Evolutionary conservation across 35 echinoderm and acorn worm genomes (phyloP).

Genomic region (Lytechinus variegatus): DNA sequence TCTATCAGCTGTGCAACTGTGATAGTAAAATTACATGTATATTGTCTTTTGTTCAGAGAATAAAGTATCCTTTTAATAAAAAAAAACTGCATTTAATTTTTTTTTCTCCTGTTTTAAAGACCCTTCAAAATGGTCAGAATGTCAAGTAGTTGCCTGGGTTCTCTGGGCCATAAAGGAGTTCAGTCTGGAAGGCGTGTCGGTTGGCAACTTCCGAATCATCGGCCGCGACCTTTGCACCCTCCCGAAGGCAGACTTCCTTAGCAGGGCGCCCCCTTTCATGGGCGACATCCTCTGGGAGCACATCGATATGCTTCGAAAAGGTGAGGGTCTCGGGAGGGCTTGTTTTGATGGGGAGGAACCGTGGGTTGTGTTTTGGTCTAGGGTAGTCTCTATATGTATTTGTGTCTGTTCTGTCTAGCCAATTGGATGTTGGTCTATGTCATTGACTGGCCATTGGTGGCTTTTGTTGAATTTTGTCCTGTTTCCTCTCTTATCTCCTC

Average conservation of each 20-base stretch:
- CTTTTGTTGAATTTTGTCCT: not conserved
- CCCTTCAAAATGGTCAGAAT: slow-evolving; percentile 82
- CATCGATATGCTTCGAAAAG: slow-evolving; percentile 97
- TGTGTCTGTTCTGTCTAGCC: not conserved
- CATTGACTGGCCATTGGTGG: not conserved
- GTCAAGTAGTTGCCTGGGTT: slow-evolving; percentile 91
- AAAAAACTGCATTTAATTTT: too few relatives aligned
- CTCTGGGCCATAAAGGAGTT: slow-evolving; percentile 96
- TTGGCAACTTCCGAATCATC: slow-evolving; percentile 77
- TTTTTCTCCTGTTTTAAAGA: slow-evolving; percentile 42
- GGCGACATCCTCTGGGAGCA: slow-evolving; percentile 99
- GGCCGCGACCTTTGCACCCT: slow-evolving; percentile 85
- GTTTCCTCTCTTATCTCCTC: not conserved
- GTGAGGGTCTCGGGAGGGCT: slow-evolving; percentile 38
- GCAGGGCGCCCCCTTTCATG: slow-evolving; percentile 92
- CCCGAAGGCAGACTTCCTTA: slow-evolving; percentile 85
- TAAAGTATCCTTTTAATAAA: too few relatives aligned
- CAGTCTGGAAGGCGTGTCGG: slow-evolving; percentile 88
- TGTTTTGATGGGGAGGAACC: not conserved
- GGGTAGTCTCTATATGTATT: not conserved
- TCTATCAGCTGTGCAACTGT: too few relatives aligned
- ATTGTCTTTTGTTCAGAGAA: too few relatives aligned
- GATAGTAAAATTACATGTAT: too few relatives aligned
- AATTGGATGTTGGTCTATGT: not conserved
- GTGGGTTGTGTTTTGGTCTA: not conserved